phyloP scores from a whole-genome alignment of 1,140 invertebrate genomes.

The Bombus turneri region DNA sequence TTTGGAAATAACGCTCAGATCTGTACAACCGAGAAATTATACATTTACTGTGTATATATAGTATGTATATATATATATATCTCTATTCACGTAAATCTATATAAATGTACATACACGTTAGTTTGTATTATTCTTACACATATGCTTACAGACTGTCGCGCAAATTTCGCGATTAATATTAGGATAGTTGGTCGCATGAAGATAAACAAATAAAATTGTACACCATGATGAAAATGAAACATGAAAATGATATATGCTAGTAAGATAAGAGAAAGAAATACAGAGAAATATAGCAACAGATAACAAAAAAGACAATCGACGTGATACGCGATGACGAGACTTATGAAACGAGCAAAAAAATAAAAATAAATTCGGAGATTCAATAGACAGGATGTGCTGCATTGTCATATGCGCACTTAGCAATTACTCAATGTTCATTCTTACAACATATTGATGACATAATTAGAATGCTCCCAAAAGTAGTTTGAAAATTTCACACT shows the following conservation, averaged over 20 bases:
- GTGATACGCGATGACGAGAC: constrained; percentile 37
- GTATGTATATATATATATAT: constrained; percentile 45
- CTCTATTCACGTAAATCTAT: constrained; percentile 52
- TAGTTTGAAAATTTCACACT: constrained; percentile 31
- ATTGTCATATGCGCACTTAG: constrained; percentile 51
- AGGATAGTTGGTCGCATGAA: constrained; percentile 46
- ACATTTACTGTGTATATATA: constrained; percentile 63
- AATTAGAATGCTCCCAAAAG: constrained; percentile 30
- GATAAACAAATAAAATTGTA: constrained; percentile 12
- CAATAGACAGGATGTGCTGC: constrained; percentile 51
- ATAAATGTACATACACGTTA: constrained; percentile 63
- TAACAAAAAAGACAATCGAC: constrained; percentile 28
- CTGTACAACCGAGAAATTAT: constrained; percentile 72
- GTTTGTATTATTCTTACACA: constrained; percentile 47
- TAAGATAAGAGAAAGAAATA: constrained; percentile 29
- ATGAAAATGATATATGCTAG: constrained; percentile 1
- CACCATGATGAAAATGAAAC: constrained; percentile 3
- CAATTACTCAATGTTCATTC: constrained; percentile 52
- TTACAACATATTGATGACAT: constrained; percentile 31
- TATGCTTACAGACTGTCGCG: constrained; percentile 42
- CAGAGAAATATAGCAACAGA: constrained; percentile 2
- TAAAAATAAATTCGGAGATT: constrained; percentile 41
- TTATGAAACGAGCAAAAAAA: constrained; percentile 25
- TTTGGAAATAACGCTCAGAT: constrained; percentile 71
- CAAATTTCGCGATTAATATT: constrained; percentile 47